phyloP scores from a whole-genome alignment of 2,113 vertebrate species.

The Pungitius pungitius region DNA sequence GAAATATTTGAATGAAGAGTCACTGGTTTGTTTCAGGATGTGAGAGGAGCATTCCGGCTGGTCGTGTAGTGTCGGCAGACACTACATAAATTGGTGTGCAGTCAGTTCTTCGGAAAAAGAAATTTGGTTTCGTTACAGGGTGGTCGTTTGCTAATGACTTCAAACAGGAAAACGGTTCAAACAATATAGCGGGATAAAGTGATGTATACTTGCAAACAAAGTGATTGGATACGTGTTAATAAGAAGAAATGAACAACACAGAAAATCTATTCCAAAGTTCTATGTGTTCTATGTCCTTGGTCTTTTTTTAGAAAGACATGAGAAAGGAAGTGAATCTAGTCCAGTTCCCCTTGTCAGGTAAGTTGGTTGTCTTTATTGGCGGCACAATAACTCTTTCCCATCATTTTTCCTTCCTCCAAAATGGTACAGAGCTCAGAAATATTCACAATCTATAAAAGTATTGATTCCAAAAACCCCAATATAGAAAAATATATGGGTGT shows the following conservation, averaged over 20 bases:
- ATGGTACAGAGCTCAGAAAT: too few relatives aligned
- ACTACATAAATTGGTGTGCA: not conserved
- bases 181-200: not conserved
- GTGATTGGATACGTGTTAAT: not conserved
- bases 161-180: not conserved
- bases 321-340: too few relatives aligned
- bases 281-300: not conserved
- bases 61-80: not conserved
- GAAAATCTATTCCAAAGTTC: too few relatives aligned
- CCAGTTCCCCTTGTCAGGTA: too few relatives aligned
- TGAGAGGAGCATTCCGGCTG: slow-evolving; percentile 2
- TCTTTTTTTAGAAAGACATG: not conserved
- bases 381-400: too few relatives aligned
- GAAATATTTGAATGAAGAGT: slow-evolving; percentile 44
- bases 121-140: not conserved
- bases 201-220: not conserved
- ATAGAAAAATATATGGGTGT: too few relatives aligned
- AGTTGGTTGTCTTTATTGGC: too few relatives aligned
- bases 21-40: slow-evolving; percentile 31
- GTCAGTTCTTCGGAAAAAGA: not conserved
- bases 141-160: not conserved
- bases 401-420: too few relatives aligned
- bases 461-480: too few relatives aligned
- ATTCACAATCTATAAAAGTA: too few relatives aligned
- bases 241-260: not conserved